phyloP scores from a whole-genome alignment of 2,113 vertebrate species.

The Esox niger region DNA sequence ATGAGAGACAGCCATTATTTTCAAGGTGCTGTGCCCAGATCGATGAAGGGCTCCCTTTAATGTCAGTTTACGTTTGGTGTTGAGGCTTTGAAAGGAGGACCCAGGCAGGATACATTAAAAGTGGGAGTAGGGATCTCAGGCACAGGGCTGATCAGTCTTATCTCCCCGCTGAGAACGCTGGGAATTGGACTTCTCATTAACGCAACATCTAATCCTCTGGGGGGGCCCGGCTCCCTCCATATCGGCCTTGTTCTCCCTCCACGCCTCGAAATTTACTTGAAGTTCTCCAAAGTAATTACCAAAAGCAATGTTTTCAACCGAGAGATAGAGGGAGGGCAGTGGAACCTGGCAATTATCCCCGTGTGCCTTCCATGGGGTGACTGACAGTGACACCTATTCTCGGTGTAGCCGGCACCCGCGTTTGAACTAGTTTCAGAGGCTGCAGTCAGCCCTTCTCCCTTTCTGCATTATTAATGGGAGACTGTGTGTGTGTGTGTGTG shows the following conservation, averaged over 20 bases:
- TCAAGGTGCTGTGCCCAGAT: not conserved
- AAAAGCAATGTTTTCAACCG: slow-evolving; percentile 26
- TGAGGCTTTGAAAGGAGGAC: not conserved
- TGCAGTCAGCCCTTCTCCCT: slow-evolving; percentile 41
- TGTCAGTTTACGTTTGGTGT: not conserved
- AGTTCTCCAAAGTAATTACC: slow-evolving; percentile 37
- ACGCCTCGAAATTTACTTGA: not conserved
- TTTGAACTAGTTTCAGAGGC: slow-evolving; percentile 43
- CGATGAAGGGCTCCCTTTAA: not conserved
- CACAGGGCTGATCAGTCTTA: not conserved
- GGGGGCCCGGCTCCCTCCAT: not conserved
- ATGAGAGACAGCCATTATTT: not conserved
- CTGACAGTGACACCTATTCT: slow-evolving; percentile 23
- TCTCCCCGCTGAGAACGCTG: not conserved
- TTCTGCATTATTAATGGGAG: slow-evolving; percentile 34
- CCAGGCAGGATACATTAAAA: not conserved
- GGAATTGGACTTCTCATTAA: not conserved
- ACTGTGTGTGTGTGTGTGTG: slow-evolving; percentile 7
- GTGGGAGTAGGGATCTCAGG: not conserved
- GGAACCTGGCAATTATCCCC: slow-evolving; percentile 50
- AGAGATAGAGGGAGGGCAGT: slow-evolving; percentile 14
- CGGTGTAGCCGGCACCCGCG: slow-evolving; percentile 13
- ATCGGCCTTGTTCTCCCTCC: not conserved
- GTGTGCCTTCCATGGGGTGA: slow-evolving; percentile 27
- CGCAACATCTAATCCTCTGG: not conserved